A percentile compares a stretch with the other conserved stretches of the same genome.
Conservation (phyloP, 2,797 vertebrate genomes). For the Aplochiton taeniatus region DNA sequence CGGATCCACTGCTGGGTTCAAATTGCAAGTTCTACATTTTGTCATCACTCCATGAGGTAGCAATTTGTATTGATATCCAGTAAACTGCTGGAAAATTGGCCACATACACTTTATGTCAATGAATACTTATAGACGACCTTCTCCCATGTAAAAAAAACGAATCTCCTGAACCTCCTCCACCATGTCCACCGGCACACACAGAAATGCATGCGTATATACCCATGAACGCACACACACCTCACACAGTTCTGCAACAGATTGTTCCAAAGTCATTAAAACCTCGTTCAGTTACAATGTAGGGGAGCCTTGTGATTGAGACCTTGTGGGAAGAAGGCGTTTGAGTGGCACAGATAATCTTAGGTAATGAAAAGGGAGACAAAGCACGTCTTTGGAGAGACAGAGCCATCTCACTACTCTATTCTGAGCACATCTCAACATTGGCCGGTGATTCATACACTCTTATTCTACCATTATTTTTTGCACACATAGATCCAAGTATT, state of each 20-base stretch:
- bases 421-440: neutral
- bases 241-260: slow-evolving; percentile 43
- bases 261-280: slow-evolving; percentile 71
- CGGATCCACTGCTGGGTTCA: neutral
- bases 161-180: neutral
- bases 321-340: slow-evolving; percentile 18
- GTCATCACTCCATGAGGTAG: neutral
- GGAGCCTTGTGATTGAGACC: slow-evolving; percentile 50
- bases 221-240: slow-evolving; percentile 12
- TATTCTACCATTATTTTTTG: slow-evolving; percentile 24
- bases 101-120: too few species aligned
- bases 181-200: neutral
- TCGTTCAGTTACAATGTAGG: slow-evolving; percentile 52
- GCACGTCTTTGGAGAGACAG: slow-evolving; percentile 20
- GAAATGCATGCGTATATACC: neutral
- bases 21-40: neutral
- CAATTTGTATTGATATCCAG: neutral
- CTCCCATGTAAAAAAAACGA: too few species aligned
- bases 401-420: slow-evolving; percentile 19
- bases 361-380: slow-evolving; percentile 48
- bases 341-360: slow-evolving; percentile 29
- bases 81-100: neutral
- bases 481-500: too few species aligned
- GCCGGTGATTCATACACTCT: slow-evolving; percentile 48
- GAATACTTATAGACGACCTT: too few species aligned